Base-by-base conservation (phyloP, 1,140 invertebrate genomes). In the Halotydeus destructor region DNA sequence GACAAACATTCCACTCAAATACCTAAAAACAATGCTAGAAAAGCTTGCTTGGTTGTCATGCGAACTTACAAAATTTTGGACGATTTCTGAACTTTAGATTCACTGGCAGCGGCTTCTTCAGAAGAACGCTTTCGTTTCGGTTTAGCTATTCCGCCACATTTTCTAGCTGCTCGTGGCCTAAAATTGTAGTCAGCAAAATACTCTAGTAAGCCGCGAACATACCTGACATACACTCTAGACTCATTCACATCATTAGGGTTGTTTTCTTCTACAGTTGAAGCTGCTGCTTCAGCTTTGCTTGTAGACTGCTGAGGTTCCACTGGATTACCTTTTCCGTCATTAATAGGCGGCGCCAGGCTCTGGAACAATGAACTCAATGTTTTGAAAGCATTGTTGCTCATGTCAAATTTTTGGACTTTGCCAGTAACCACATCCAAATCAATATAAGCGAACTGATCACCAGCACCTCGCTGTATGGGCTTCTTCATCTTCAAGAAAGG, bases 401-500 rank as follows among this genome's bases (percentile, higher is more conserved):
- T n/a, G 19, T 21, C 34, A 2, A 39, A 23, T 27, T 47, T 38
- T 22, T 39, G 0, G 5, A 25, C n/a, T 14, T 26, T 3, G 5
- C 25, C 21, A n/a, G 14, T n/a, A 28, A 23, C 41, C 27, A 5
- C 21, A 18, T 21, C 9, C 6, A 3, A 24, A 5, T 9, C 8
- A 18, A 31, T 14, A 23, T 28, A 8, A 39, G 19, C 26, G 43
- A 5, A 14, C 35, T 11, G 31, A 38, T 23, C 27, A 4, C 30
- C 16, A 41, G 22, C 3, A 11, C 14, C 40, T 27, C 39, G 35
- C 19, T 38, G 28, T n/a, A 48, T 48, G 16, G 55, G 55, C 27
- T 51, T 37, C 8, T 53, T 46, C n/a, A 61, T 51, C 49, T 59
- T 60, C 14, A 59, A 28, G 35, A 61, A 59, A 3, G 56, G 52